phyloP scores from a whole-genome alignment of 2,888 invertebrate genomes.

The Drosophila kambysellisi region DNA sequence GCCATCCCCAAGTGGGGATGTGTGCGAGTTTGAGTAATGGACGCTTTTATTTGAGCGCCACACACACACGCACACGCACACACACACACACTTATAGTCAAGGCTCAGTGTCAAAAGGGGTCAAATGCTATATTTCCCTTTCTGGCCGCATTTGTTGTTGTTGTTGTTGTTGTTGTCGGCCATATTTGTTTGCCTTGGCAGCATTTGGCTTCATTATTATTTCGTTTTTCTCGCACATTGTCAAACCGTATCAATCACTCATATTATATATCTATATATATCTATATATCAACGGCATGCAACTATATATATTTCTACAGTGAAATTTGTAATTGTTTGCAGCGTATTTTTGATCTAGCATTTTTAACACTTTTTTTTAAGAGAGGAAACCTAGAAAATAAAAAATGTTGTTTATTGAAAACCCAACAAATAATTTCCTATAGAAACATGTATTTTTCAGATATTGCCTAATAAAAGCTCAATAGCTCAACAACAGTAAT shows the following conservation, averaged over 20 bases:
- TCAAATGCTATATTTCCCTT: conserved; percentile 69
- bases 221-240: conserved; percentile 53
- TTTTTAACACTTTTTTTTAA: background rate
- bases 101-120: conserved; percentile 79
- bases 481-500: no score
- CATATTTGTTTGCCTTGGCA: conserved; percentile 70
- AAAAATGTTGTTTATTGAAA: background rate
- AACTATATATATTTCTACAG: conserved; percentile 5
- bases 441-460: background rate
- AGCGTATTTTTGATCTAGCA: background rate
- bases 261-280: conserved; percentile 37
- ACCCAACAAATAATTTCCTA: background rate
- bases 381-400: background rate
- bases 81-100: conserved; percentile 6
- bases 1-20: conserved; percentile 24
- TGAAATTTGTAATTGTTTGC: background rate
- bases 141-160: conserved; percentile 3
- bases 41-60: conserved; percentile 78
- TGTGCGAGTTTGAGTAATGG: conserved; percentile 76
- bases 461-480: background rate
- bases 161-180: conserved; percentile 42
- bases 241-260: conserved; percentile 76
- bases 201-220: conserved; percentile 61
- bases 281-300: conserved; percentile 3
- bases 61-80: conserved; percentile 33